phyloP scores from a whole-genome alignment of 2,113 vertebrate species.

The Cyphomyrus discorhynchus region DNA sequence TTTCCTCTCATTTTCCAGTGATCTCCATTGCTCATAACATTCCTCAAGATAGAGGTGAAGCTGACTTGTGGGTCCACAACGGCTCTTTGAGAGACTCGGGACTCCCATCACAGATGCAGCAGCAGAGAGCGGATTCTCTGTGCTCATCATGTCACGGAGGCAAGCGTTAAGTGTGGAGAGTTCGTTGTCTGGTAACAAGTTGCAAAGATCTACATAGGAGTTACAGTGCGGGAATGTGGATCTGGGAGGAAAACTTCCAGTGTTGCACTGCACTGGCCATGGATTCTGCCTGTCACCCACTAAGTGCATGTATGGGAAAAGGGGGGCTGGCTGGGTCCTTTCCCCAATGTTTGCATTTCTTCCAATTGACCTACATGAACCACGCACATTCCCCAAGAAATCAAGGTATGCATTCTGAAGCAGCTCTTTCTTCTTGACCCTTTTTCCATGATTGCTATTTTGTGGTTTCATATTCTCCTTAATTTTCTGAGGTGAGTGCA shows the following conservation, averaged over 20 bases:
- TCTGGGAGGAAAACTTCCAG: conserved; percentile 47
- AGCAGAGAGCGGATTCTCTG: conserved; percentile 45
- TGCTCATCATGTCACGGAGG: conserved; percentile 37
- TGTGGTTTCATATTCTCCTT: conserved; percentile 29
- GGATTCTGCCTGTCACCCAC: conserved; percentile 36
- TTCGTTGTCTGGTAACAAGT: conserved; percentile 45
- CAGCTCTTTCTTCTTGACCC: conserved; percentile 28
- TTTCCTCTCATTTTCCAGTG: conserved; percentile 71
- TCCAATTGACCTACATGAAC: conserved; percentile 33
- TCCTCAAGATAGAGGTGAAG: conserved; percentile 64
- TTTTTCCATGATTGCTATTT: conserved; percentile 23
- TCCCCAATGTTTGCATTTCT: conserved; percentile 19
- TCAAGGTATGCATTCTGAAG: conserved; percentile 38
- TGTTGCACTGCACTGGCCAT: conserved; percentile 24
- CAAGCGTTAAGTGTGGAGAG: conserved; percentile 47
- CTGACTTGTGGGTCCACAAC: conserved; percentile 51
- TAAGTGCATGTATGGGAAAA: conserved; percentile 35
- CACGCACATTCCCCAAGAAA: conserved; percentile 29
- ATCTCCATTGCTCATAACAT: conserved; percentile 66
- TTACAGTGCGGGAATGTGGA: conserved; percentile 25
- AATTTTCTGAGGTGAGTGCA: conserved; percentile 9
- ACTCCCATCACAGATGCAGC: conserved; percentile 31
- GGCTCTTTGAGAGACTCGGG: conserved; percentile 42
- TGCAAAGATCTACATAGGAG: conserved; percentile 35
- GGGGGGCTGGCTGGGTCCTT: conserved; percentile 24